phyloP scores from a whole-genome alignment of 1,140 invertebrate species.

The Leptestheria dahalacensis region DNA sequence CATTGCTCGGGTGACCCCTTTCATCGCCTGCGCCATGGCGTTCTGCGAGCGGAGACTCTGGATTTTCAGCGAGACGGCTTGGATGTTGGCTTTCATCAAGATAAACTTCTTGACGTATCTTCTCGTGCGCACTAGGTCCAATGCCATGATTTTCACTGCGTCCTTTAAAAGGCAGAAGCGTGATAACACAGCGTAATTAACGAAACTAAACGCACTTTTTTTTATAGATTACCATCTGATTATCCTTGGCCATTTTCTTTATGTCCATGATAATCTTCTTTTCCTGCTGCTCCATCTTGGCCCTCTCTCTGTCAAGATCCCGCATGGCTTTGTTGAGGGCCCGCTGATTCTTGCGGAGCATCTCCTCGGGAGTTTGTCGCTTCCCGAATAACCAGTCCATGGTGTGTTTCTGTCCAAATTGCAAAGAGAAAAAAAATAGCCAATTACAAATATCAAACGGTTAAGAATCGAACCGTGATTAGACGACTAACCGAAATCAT shows the following conservation, averaged over 20 bases:
- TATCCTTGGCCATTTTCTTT: conserved; percentile 97
- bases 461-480: neutral
- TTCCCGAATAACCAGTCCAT: conserved; percentile 97
- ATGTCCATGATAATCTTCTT: conserved; percentile 98
- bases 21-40: conserved; percentile 99
- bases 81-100: conserved; percentile 98
- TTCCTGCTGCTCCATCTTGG: conserved; percentile 95
- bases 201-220: neutral
- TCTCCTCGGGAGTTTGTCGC: conserved; percentile 89
- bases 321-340: conserved; percentile 98
- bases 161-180: no score
- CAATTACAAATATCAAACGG: neutral
- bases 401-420: no score
- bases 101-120: conserved; percentile 96
- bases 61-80: conserved; percentile 96
- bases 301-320: conserved; percentile 84
- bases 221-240: conserved; percentile 74
- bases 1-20: conserved; percentile 97
- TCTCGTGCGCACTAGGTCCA: conserved; percentile 91
- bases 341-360: conserved; percentile 94
- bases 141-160: conserved; percentile 99
- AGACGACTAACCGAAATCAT: no score
- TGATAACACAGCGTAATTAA: neutral
- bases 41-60: conserved; percentile 96
- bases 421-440: neutral